Conservation (phyloP, 2,797 vertebrate species). For the Pitangus sulphuratus region DNA sequence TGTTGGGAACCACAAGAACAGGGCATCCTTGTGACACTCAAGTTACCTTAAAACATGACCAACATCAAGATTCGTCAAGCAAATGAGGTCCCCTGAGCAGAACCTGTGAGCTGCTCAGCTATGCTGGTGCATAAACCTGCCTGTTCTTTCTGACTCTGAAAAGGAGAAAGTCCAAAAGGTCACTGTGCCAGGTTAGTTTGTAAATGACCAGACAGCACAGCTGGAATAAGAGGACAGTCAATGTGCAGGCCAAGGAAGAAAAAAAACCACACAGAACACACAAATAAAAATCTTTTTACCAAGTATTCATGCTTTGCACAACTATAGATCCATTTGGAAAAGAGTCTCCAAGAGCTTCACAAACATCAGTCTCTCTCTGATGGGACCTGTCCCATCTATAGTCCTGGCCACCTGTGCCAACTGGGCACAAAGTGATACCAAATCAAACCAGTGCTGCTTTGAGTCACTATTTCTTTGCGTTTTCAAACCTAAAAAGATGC, state of each 20-base stretch:
- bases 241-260: background rate
- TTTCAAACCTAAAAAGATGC: background rate
- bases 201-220: background rate
- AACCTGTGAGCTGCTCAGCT: background rate
- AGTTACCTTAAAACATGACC: background rate
- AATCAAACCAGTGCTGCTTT: background rate
- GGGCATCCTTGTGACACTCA: background rate
- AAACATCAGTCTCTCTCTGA: background rate
- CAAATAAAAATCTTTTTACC: background rate
- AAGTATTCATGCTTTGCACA: background rate
- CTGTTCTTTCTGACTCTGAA: background rate
- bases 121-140: background rate
- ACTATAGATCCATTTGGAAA: background rate
- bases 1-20: background rate
- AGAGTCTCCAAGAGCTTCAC: background rate
- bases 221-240: background rate
- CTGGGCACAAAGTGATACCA: background rate
- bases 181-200: background rate
- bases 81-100: background rate
- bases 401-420: background rate
- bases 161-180: background rate
- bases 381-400: fast-evolving
- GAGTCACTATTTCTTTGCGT: background rate
- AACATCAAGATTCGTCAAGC: background rate
- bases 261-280: fast-evolving